Evolutionary conservation across 35 echinoderm and acorn worm genomes (phyloP).

Genomic region (Anneissia japonica): DNA sequence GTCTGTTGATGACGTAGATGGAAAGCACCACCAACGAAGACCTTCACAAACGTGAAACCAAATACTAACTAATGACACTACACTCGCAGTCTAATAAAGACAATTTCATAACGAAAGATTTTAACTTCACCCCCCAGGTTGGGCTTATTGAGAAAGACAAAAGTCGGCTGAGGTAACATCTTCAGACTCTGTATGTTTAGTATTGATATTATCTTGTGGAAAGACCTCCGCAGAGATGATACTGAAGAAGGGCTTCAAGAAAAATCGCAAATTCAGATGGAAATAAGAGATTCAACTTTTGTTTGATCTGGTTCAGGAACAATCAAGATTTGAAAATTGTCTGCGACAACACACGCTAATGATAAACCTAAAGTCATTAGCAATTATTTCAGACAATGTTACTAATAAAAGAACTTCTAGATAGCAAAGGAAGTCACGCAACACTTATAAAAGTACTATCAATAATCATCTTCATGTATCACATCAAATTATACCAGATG

Average conservation of each 20-base stretch:
- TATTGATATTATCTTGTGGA: background rate
- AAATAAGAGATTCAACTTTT: background rate
- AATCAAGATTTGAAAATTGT: background rate
- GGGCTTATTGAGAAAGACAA: background rate
- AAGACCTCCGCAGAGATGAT: background rate
- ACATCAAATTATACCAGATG: too few species aligned
- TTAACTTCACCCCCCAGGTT: background rate
- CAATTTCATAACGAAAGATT: background rate
- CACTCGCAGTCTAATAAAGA: background rate
- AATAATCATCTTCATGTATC: too few species aligned
- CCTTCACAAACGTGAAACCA: background rate
- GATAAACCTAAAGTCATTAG: background rate
- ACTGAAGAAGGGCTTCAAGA: background rate
- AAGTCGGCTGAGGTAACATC: background rate
- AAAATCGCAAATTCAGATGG: background rate
- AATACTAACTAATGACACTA: background rate
- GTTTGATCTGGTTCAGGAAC: background rate
- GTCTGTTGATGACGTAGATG: background rate
- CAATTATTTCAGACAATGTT: background rate
- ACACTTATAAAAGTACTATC: too few species aligned
- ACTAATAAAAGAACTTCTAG: background rate
- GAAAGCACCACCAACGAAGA: background rate
- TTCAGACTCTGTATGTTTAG: background rate
- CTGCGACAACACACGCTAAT: background rate
- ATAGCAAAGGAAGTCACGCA: background rate